Base-by-base conservation (phyloP, 1,140 invertebrate species). In the Drosophila guanche region DNA sequence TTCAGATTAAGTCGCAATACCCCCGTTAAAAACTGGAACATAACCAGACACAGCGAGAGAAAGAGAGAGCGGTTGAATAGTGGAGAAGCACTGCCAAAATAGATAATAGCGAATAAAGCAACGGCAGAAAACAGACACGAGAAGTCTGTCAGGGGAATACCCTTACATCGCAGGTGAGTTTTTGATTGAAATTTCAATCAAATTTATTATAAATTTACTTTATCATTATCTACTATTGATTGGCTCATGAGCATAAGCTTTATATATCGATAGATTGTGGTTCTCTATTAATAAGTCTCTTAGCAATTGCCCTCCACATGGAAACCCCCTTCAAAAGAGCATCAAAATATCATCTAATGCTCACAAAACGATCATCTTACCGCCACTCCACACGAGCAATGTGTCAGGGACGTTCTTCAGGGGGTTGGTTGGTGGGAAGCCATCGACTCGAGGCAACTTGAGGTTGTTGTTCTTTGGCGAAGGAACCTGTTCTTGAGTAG, bases 21-120 rank as follows among this genome's bases (percentile, higher is more conserved):
- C 80, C 80, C 81, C 76, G 80, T 85, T 85, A 79, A 85, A 37
- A 85, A 85, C 75, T 84, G 68, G 80, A 79, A 85, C 80, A 72
- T 66, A 37, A 46, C 66, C 54, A 65, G 48, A 67, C 33, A 68
- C 41, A 50, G 50, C 61, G 25, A 33, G 16, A 58, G 41, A 41
- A 29, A 40, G 48, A 16, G 14, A 8, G 37, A 10, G 57, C 5
- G 23, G 48, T 8, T 10, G 16, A 37, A 12, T 37, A 37, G 33
- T 12, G 33, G 33, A 37, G 10, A 37, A 12, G 40, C 48, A 56
- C 75, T 70, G 65, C 79, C 79, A 77, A 77, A 81, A 81, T 56
- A 74, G 79, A 77, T 77, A 81, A 78, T 81, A 22, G 37, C 65
- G 42, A 43, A 59, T 14, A 59, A 47, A 51, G 4, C 25, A 61